Evolutionary conservation across 2,888 invertebrate species (phyloP).

Genomic region (Aethes cnicana): DNA sequence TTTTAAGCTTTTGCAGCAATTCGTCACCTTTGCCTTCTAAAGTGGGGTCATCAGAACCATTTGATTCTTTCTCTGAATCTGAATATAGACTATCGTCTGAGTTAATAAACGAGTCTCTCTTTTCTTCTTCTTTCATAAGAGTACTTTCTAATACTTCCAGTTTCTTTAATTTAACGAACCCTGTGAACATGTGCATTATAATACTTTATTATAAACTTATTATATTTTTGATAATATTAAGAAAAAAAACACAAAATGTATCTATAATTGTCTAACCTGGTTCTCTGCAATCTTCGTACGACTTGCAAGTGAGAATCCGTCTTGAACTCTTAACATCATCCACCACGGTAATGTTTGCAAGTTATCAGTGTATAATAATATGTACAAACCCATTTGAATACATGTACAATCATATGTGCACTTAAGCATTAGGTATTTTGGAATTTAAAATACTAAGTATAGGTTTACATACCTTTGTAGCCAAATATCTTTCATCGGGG

Average conservation of each 20-base stretch:
- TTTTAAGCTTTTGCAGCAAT: conserved; percentile 54
- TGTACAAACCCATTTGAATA: too few relatives aligned
- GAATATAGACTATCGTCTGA: conserved; percentile 69
- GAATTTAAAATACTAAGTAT: too few relatives aligned
- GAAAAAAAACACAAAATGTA: conserved; percentile 21
- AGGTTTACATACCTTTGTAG: too few relatives aligned
- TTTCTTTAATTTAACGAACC: conserved; percentile 82
- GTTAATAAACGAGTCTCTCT: conserved; percentile 37
- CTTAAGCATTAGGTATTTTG: too few relatives aligned
- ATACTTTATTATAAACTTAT: too few relatives aligned
- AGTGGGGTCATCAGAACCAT: conserved; percentile 60
- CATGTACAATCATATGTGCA: too few relatives aligned
- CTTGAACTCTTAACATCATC: conserved; percentile 85
- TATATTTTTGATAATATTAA: too few relatives aligned
- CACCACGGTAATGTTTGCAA: conserved; percentile 80
- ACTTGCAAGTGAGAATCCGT: conserved; percentile 84
- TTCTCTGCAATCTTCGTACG: conserved; percentile 78
- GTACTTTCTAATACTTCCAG: conserved; percentile 75
- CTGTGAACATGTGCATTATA: conserved; percentile 73
- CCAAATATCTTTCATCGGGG: conserved; percentile 83
- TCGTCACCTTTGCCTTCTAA: conserved; percentile 53
- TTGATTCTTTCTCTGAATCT: conserved; percentile 74
- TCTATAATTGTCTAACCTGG: conserved; percentile 48
- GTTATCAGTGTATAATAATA: too few relatives aligned
- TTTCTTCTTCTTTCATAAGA: conserved; percentile 54